A percentile compares a stretch with the other conserved stretches of the same genome.
Conservation (phyloP, 1,140 invertebrate species). For the Brachionus angularis region DNA sequence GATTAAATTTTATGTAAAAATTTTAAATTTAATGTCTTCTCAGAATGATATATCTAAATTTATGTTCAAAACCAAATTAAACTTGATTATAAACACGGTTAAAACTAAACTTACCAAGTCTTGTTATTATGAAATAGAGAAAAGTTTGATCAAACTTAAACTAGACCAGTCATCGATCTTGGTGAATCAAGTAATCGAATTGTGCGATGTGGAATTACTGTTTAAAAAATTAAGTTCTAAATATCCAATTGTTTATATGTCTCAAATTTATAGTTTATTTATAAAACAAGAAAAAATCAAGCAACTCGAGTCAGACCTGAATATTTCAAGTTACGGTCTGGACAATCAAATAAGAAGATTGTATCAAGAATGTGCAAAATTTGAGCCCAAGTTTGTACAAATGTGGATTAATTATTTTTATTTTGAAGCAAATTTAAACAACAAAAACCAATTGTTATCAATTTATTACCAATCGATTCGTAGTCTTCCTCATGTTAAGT, state of each 20-base stretch:
- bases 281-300: slow-evolving; percentile 16
- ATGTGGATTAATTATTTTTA: slow-evolving; percentile 19
- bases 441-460: background rate
- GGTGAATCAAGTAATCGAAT: slow-evolving; percentile 25
- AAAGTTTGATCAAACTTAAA: slow-evolving; percentile 21
- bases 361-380: background rate
- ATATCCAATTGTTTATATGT: background rate
- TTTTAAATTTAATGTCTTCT: slow-evolving; percentile 8
- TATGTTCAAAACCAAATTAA: slow-evolving; percentile 31
- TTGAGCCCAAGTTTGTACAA: background rate
- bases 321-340: background rate
- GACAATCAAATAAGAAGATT: slow-evolving; percentile 14
- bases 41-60: slow-evolving; percentile 8
- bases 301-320: too few species aligned
- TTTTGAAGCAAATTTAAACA: slow-evolving; percentile 8
- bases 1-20: slow-evolving; percentile 35
- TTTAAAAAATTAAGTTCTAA: slow-evolving; percentile 1
- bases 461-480: slow-evolving; percentile 30
- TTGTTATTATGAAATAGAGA: slow-evolving; percentile 9
- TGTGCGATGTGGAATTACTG: slow-evolving; percentile 3
- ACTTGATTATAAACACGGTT: background rate
- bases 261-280: background rate
- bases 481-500: slow-evolving; percentile 29
- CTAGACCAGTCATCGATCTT: slow-evolving; percentile 4
- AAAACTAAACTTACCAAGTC: background rate